Percentiles rank a stretch among this genome's conserved stretches.
Conservation (phyloP, 37 sponge, comb jelly and placozoan genomes). For the Hormiphora californensis region DNA sequence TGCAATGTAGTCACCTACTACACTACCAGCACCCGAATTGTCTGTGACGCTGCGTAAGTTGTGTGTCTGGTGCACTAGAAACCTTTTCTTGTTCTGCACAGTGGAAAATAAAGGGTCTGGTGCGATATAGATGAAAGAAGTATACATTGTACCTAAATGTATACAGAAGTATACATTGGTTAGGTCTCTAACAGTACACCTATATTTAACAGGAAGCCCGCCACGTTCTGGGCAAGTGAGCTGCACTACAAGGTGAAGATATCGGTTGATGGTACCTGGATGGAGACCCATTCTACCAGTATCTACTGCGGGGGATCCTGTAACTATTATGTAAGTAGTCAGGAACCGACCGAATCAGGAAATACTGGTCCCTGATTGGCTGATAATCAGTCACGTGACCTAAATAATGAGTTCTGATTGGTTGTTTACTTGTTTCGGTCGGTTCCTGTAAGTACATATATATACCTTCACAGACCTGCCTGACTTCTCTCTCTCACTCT, state of each 20-base stretch:
- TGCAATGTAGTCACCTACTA: conserved; percentile 66
- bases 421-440: neutral
- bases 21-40: conserved; percentile 57
- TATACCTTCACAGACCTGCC: too few relatives aligned
- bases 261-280: conserved; percentile 49
- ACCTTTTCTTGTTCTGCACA: too few relatives aligned
- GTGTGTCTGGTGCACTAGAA: too few relatives aligned
- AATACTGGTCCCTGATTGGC: too few relatives aligned
- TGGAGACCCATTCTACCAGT: neutral
- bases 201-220: conserved; percentile 39
- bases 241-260: conserved; percentile 16
- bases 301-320: conserved; percentile 50
- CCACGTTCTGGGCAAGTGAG: neutral
- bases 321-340: conserved; percentile 1
- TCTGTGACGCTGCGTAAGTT: conserved; percentile 65
- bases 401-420: neutral
- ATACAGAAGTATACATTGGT: too few relatives aligned
- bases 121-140: too few relatives aligned
- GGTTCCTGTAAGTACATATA: neutral
- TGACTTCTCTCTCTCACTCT: too few relatives aligned
- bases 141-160: too few relatives aligned
- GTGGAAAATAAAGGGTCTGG: too few relatives aligned
- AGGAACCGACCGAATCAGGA: too few relatives aligned
- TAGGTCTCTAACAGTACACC: too few relatives aligned
- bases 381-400: too few relatives aligned